Evolutionary conservation across 2,113 vertebrate species (phyloP).

Genomic region (Etia nguti): DNA sequence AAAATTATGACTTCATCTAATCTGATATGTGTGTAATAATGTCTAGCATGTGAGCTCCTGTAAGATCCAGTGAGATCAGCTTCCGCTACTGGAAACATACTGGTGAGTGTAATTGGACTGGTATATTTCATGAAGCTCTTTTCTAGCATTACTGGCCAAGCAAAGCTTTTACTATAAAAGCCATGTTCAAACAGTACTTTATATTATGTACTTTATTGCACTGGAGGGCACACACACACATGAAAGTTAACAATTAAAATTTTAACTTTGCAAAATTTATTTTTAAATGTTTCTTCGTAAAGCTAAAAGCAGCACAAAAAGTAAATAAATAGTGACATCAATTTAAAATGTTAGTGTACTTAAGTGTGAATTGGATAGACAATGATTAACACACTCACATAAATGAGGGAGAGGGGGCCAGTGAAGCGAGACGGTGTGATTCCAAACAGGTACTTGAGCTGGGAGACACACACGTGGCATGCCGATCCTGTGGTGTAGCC

Average conservation of each 20-base stretch:
- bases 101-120: background rate
- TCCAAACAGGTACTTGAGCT: conserved; percentile 90
- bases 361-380: background rate
- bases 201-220: background rate
- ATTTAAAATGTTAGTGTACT: background rate
- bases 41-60: background rate
- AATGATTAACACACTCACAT: conserved; percentile 75
- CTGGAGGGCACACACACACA: background rate
- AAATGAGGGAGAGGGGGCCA: conserved; percentile 81
- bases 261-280: background rate
- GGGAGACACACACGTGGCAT: conserved; percentile 82
- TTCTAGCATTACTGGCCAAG: background rate
- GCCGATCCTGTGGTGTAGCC: conserved; percentile 89
- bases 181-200: background rate
- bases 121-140: background rate
- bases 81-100: background rate
- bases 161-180: background rate
- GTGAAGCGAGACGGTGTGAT: conserved; percentile 62
- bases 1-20: background rate
- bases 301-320: background rate
- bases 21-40: background rate
- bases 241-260: background rate
- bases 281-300: background rate
- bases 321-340: background rate
- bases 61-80: background rate